Evolutionary conservation across 2,888 invertebrate genomes (phyloP).

Genomic region (Lithophane socia): DNA sequence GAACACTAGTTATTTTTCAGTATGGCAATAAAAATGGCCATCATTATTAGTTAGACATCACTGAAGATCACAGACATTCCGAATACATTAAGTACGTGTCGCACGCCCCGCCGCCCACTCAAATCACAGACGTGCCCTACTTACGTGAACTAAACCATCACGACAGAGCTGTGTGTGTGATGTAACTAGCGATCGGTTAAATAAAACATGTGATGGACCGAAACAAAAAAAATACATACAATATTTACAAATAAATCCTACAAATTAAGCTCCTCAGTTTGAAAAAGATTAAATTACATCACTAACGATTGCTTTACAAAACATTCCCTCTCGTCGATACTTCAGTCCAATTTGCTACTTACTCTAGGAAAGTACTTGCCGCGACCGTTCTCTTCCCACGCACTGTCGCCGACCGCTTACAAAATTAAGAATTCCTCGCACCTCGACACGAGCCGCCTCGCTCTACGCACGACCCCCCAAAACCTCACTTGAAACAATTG

Average conservation of each 20-base stretch:
- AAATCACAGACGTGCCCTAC: constrained; percentile 47
- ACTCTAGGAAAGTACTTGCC: constrained; percentile 68
- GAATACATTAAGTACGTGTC: constrained; percentile 73
- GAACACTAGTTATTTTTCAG: constrained; percentile 63
- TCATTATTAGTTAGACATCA: constrained; percentile 65
- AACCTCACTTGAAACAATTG: background rate
- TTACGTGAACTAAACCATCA: constrained; percentile 40
- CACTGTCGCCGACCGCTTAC: constrained; percentile 59
- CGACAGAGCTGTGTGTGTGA: constrained; percentile 58
- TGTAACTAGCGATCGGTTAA: constrained; percentile 69
- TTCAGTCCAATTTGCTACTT: constrained; percentile 77
- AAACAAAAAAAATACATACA: constrained; percentile 82
- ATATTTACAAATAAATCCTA: constrained; percentile 88
- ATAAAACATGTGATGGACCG: constrained; percentile 77
- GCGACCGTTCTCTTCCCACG: constrained; percentile 57
- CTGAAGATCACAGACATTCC: constrained; percentile 78
- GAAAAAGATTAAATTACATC: constrained; percentile 82
- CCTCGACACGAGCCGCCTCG: constrained; percentile 37
- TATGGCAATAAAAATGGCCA: constrained; percentile 76
- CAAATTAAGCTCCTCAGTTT: constrained; percentile 87
- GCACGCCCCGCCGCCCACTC: constrained; percentile 53
- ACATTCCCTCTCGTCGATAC: constrained; percentile 68
- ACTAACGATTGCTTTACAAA: constrained; percentile 80
- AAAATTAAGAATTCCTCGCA: constrained; percentile 51
- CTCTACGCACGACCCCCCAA: background rate